A percentile compares a stretch with the other conserved stretches of the same genome.
Conservation (phyloP, 2,797 vertebrate species). For the Gastrophryne carolinensis region DNA sequence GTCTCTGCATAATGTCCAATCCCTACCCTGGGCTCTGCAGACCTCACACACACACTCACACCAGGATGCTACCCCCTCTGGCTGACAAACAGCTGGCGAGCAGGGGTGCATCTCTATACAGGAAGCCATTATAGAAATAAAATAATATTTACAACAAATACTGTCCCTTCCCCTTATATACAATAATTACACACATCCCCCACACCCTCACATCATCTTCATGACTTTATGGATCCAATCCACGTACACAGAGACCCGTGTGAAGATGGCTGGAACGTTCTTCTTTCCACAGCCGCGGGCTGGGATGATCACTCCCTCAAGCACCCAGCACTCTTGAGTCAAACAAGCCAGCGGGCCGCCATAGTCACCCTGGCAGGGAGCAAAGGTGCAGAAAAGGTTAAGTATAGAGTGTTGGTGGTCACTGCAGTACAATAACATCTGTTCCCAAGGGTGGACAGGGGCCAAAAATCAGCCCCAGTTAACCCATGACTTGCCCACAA, state of each 20-base stretch:
- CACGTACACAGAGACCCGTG: conserved; percentile 86
- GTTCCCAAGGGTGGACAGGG: no score
- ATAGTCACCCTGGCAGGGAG: conserved; percentile 82
- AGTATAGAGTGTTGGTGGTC: no score
- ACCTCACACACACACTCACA: no score
- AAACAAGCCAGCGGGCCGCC: conserved; percentile 91
- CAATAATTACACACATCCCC: no score
- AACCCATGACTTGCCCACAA: no score
- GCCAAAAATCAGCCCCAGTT: no score
- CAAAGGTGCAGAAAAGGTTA: no score
- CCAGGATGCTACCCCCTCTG: no score
- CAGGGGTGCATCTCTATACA: background rate
- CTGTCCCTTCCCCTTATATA: background rate
- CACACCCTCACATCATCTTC: conserved; percentile 76
- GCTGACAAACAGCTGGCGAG: no score
- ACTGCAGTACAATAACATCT: no score
- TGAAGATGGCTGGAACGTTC: conserved; percentile 86
- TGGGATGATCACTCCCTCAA: conserved; percentile 92
- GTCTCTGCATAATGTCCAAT: no score
- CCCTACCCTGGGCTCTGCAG: no score
- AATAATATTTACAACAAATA: background rate
- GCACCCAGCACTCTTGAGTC: conserved; percentile 92
- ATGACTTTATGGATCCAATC: conserved; percentile 98
- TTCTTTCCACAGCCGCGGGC: conserved; percentile 87
- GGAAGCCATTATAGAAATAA: background rate